Base-by-base conservation (phyloP, 2,113 vertebrate species). In the Rhodinocichla rosea region DNA sequence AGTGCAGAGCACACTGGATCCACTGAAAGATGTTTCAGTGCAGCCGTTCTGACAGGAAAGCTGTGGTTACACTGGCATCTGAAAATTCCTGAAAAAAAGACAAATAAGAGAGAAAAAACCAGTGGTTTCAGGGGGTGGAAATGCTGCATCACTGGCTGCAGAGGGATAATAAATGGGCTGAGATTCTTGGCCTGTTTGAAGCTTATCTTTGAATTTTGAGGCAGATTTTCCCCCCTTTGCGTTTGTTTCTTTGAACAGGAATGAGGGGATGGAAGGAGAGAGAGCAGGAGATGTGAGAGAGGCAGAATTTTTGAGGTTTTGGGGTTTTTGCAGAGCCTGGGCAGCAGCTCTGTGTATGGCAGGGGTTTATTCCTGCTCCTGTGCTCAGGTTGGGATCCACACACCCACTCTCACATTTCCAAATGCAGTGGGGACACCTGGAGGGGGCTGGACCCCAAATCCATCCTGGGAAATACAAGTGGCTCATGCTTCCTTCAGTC, bases 1-100 rank as follows among this genome's bases (percentile, higher is more conserved):
- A 97, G 82, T 91, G 91, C 57, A 80, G 91, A 92, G 96, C 77
- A 56, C 80, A 60, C 91, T 91, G 92, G 81, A 95, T 95, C 86
- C 63, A 80, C 44, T 96, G 97, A 96, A 91, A 94, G 90, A 95
- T 90, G 89, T 91, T 92, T 62, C 76, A 79, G 78, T 75, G 89
- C 1, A 75, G 93, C 94, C 91, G 92, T 95, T 71, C 91, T 95
- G 92, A 88, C 94, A 94, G 96, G 90, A 97, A 95, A 90, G 30
- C 74, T n/a, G 92, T 13, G 87, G 95, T 95, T 92, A 76, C 4
- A 0, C n/a, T 88, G 94, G 82, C 52, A 83, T 88, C 76, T 93
- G 76, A 84, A 86, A 93, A 84, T 87, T 93, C 77, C 83, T 84
- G 81, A 92, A 83, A 76, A 75, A 85, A 56, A 85, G 71, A 71